Base-by-base conservation (phyloP, 2,797 vertebrate genomes). In the Hybognathus amarus region DNA sequence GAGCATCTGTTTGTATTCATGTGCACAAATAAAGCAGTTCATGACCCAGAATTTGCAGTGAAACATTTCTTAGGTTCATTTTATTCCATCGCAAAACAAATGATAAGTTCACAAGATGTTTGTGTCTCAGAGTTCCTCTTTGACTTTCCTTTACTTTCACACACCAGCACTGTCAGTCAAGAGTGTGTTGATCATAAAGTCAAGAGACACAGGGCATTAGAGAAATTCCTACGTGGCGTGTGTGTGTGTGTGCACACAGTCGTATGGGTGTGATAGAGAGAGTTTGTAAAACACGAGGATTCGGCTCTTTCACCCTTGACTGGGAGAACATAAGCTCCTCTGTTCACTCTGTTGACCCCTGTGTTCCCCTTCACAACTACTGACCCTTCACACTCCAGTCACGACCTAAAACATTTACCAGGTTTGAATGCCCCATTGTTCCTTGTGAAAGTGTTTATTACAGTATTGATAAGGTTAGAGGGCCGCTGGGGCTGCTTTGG, bases 271-370 rank as follows among this genome's bases (percentile, higher is more conserved):
- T 64, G 45, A 66, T 42, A 10, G 75, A 81, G 13, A 85, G 73
- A 83, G 79, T 50, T 75, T 87, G 71, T 70, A 77, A 71, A 85
- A 86, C 82, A 83, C 88, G 88, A 90, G 90, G 85, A 81, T 85
- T 86, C 90, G 81, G 38, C 68, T 81, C 77, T 83, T 83, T 87
- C 82, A 77, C 90, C 87, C 83, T 56, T 54, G 87, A 89, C 75
- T 85, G 82, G 81, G 84, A 59, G 84, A 88, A 91, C 88, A 92
- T 87, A 91, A 91, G 89, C 47, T 47, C 50, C 83, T 91, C 85
- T 93, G 90, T 85, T 90, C 69, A 24, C 17, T 33, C 30, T 33
- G 30, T 33, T 45, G 73, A 90, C 82, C 59, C 84, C 88, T 81
- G 77, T 90, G 87, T 81, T 67, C 88, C 69, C 36, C 77, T 54